phyloP scores from a whole-genome alignment of 1,140 invertebrate species.

The Hetaerina americana region DNA sequence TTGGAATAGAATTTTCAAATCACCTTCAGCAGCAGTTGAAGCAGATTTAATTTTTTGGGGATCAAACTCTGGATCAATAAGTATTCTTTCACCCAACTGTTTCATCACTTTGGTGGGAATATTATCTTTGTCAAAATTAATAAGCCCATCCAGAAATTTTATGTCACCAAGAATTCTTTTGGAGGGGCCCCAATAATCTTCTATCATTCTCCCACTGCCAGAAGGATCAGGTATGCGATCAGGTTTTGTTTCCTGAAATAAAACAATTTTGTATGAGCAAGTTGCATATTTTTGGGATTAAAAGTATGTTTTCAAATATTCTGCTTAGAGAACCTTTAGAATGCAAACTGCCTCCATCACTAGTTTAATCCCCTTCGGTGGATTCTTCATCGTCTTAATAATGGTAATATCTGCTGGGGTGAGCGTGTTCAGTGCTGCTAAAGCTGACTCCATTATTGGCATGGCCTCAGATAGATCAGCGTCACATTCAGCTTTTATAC shows the following conservation, averaged over 20 bases:
- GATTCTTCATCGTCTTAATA: conserved; percentile 96
- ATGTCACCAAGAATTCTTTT: conserved; percentile 83
- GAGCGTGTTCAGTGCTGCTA: conserved; percentile 79
- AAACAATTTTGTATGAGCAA: no score
- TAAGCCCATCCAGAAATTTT: conserved; percentile 71
- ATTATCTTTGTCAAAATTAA: conserved; percentile 87
- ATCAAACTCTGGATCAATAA: conserved; percentile 79
- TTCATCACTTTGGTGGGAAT: conserved; percentile 70
- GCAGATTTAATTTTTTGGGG: conserved; percentile 70
- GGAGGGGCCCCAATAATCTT: conserved; percentile 90
- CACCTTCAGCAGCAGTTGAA: conserved; percentile 37
- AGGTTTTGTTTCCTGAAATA: conserved; percentile 58
- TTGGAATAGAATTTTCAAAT: no score
- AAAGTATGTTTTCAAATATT: no score
- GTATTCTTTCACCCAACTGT: conserved; percentile 65
- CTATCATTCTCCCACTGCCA: conserved; percentile 55
- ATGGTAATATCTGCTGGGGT: conserved; percentile 85
- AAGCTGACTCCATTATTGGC: conserved; percentile 81
- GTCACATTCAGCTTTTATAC: conserved; percentile 92
- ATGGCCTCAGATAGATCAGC: conserved; percentile 84
- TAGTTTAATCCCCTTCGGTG: conserved; percentile 81
- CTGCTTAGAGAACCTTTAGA: conserved; percentile 55
- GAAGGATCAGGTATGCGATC: conserved; percentile 63
- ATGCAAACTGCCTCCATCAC: conserved; percentile 96
- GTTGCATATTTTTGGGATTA: no score